phyloP scores from a whole-genome alignment of 2,113 vertebrate species.

The Phainopepla nitens region DNA sequence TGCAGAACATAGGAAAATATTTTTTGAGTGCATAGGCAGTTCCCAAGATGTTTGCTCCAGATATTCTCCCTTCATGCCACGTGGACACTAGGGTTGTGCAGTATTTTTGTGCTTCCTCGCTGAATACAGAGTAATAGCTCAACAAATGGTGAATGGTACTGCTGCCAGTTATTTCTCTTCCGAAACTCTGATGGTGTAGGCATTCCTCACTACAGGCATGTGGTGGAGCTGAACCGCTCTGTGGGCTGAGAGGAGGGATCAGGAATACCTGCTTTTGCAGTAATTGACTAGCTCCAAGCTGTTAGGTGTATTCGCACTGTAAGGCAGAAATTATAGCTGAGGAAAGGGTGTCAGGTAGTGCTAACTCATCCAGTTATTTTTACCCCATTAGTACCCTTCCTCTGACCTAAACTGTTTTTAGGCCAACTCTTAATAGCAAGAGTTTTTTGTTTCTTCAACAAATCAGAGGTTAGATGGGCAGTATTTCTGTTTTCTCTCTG shows the following conservation, averaged over 20 bases:
- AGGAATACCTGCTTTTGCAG: not conserved
- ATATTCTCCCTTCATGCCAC: not conserved
- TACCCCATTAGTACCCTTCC: not conserved
- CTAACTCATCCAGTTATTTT: not conserved
- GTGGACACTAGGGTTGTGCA: not conserved
- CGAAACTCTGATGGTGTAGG: not conserved
- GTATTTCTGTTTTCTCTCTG: not conserved
- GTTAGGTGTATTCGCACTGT: not conserved
- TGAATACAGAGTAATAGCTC: not conserved
- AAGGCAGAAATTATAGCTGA: not conserved
- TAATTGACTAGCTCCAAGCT: not conserved
- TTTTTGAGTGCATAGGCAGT: not conserved
- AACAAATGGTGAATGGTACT: not conserved
- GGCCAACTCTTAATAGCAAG: not conserved
- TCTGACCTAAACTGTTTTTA: not conserved
- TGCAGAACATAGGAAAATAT: not conserved
- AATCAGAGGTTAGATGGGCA: not conserved
- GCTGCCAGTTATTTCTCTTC: not conserved
- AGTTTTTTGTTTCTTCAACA: not conserved
- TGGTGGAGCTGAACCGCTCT: not conserved
- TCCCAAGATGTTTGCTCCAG: conserved; percentile 11
- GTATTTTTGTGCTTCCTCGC: not conserved
- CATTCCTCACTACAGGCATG: not conserved
- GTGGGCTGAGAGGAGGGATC: not conserved
- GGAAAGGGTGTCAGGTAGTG: not conserved